Conservation (phyloP, 2,888 invertebrate genomes). For the Papilio gigon region DNA sequence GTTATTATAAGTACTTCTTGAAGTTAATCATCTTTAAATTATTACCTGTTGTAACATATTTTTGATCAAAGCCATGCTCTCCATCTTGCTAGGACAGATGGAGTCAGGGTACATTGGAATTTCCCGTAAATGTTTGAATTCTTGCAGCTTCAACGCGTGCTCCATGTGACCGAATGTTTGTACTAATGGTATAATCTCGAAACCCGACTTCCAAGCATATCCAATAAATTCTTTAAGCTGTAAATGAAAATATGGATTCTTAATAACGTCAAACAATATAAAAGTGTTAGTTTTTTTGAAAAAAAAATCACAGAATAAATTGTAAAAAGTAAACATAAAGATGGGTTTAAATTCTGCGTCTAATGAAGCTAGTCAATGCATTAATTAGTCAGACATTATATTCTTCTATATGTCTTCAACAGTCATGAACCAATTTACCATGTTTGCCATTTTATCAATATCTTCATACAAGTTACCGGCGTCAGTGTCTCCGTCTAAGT, state of each 20-base stretch:
- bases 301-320: too few species aligned
- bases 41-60: slow-evolving; percentile 89
- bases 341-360: too few species aligned
- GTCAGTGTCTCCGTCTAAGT: too few species aligned
- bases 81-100: slow-evolving; percentile 86
- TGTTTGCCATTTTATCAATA: too few species aligned
- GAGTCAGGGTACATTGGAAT: slow-evolving; percentile 82
- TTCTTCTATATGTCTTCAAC: too few species aligned
- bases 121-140: slow-evolving; percentile 87
- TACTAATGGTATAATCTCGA: slow-evolving; percentile 90
- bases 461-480: too few species aligned
- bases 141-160: slow-evolving; percentile 87
- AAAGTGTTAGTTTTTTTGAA: too few species aligned
- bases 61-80: slow-evolving; percentile 81
- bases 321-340: too few species aligned
- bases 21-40: too few species aligned
- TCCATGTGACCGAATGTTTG: slow-evolving; percentile 94
- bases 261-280: background rate
- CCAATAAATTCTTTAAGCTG: slow-evolving; percentile 62
- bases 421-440: too few species aligned
- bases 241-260: slow-evolving; percentile 43
- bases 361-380: too few species aligned
- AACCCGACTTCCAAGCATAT: slow-evolving; percentile 78
- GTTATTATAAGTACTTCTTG: too few species aligned
- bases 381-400: background rate